Evolutionary conservation across 2,113 vertebrate genomes (phyloP).

Genomic region (Mobula birostris): DNA sequence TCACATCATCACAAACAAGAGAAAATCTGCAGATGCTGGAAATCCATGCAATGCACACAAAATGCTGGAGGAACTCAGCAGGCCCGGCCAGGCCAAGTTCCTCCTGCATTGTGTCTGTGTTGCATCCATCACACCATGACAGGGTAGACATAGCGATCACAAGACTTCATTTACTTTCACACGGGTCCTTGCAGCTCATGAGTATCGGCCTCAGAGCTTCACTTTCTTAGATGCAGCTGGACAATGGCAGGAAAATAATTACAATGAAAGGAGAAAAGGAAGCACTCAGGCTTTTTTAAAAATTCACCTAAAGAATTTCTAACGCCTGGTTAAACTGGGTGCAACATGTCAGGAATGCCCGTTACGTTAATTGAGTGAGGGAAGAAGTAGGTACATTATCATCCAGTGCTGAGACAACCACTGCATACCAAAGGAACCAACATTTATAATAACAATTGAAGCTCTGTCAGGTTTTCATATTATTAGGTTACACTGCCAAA

Average conservation of each 20-base stretch:
- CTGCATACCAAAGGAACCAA: not conserved
- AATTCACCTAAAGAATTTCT: not conserved
- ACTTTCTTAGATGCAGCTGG: not conserved
- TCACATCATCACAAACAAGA: no score
- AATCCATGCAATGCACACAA: no score
- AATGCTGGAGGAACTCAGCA: no score
- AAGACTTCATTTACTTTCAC: not conserved
- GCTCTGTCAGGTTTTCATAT: not conserved
- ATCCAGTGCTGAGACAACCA: not conserved
- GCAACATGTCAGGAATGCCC: not conserved
- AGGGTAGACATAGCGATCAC: no score
- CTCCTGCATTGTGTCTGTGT: no score
- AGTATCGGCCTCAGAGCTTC: not conserved
- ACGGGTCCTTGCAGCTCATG: not conserved
- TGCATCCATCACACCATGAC: no score
- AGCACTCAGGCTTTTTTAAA: not conserved
- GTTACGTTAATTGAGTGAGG: not conserved
- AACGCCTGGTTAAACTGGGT: not conserved
- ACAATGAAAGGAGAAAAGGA: not conserved
- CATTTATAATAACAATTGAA: not conserved
- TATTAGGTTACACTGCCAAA: not conserved
- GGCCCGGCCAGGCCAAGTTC: no score
- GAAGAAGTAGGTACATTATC: not conserved
- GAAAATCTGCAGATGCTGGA: no score
- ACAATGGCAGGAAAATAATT: not conserved